These are phyloP conservation scores for Drosophila simulans DNA, from an alignment of 1,140 invertebrate species.

Conservation along the genomic window DNA sequence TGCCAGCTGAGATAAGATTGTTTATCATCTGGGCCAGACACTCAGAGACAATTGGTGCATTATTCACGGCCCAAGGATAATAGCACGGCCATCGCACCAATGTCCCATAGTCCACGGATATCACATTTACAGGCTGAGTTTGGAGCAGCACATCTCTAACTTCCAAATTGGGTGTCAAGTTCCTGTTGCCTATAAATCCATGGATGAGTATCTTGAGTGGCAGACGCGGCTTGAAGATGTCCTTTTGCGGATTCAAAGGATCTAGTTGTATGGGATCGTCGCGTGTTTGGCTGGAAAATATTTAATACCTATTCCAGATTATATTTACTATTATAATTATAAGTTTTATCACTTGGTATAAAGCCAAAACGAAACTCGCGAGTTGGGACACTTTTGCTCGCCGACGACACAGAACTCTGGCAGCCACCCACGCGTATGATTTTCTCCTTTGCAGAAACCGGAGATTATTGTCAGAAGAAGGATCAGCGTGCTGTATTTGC, in stretches of 20 bases:
- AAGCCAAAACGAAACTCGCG: conserved; percentile 67
- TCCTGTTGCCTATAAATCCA: conserved; percentile 71
- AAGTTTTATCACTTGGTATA: conserved; percentile 65
- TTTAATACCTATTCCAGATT: too few relatives aligned
- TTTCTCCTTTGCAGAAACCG: conserved; percentile 4
- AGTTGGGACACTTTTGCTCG: conserved; percentile 63
- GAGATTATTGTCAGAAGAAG: not conserved
- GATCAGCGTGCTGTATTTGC: conserved; percentile 33
- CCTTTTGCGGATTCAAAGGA: conserved; percentile 55
- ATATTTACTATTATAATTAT: too few relatives aligned
- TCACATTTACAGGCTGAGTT: conserved; percentile 84
- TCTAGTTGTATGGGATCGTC: conserved; percentile 53
- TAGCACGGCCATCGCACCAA: conserved; percentile 85
- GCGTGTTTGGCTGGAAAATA: conserved; percentile 35
- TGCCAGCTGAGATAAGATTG: conserved; percentile 84
- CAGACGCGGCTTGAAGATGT: conserved; percentile 68
- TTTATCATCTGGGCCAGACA: conserved; percentile 85
- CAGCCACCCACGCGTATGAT: conserved; percentile 27
- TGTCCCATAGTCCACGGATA: conserved; percentile 86
- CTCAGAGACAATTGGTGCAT: conserved; percentile 85
- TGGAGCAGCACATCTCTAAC: conserved; percentile 66
- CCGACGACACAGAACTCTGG: conserved; percentile 56
- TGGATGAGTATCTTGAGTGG: conserved; percentile 82
- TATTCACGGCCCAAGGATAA: conserved; percentile 85
- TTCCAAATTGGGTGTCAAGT: conserved; percentile 69